Evolutionary conservation across 2,888 invertebrate genomes (phyloP).

Genomic region (Pandemis cinnamomeana): DNA sequence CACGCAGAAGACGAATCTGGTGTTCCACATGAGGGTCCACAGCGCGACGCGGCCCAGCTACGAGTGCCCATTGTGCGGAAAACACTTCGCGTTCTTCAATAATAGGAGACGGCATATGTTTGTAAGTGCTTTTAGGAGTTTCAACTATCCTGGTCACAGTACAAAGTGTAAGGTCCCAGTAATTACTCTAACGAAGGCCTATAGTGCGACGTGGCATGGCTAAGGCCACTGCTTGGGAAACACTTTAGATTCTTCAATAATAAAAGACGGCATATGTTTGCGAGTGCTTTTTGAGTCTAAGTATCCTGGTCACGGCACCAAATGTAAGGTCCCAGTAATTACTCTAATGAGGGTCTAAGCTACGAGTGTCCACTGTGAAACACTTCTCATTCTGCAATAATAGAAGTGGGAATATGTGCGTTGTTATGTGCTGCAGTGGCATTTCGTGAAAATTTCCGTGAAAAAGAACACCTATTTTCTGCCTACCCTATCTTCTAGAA

Average conservation of each 20-base stretch:
- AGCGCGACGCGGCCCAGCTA: conserved; percentile 63
- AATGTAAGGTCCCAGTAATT: not conserved
- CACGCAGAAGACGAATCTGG: conserved; percentile 73
- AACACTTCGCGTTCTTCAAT: conserved; percentile 75
- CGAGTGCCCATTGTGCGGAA: conserved; percentile 74
- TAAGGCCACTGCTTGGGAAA: conserved; percentile 46
- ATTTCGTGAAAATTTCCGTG: no score
- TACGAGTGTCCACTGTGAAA: no score
- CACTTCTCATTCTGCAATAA: no score
- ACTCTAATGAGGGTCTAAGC: no score
- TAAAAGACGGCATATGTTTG: no score
- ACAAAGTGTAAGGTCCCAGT: not conserved
- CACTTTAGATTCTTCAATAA: no score
- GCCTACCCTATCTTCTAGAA: no score
- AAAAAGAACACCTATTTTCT: no score
- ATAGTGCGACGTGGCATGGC: no score
- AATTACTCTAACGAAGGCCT: no score
- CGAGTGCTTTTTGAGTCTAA: conserved; percentile 53
- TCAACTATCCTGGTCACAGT: not conserved
- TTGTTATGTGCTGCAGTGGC: no score
- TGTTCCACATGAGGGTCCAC: conserved; percentile 73
- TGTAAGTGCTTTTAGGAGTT: conserved; percentile 58
- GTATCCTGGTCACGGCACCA: conserved; percentile 13
- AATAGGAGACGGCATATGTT: conserved; percentile 77
- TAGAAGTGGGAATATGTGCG: no score